Evolutionary conservation across 2,888 invertebrate genomes (phyloP), one percentile per base, ranked within the genome.

Genomic region (Caenorhabditis sulstoni): DNA sequence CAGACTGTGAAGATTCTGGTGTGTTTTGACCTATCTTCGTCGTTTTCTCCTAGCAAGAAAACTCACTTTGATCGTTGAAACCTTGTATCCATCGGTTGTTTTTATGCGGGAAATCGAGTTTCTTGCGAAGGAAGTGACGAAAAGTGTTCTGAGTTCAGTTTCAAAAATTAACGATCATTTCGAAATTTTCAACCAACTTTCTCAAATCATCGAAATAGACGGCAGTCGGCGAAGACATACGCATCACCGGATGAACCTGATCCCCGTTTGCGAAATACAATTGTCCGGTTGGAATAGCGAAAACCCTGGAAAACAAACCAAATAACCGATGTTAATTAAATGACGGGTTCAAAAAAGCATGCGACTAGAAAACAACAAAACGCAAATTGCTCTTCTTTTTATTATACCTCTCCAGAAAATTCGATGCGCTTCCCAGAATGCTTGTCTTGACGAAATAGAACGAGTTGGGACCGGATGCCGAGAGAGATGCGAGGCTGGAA

Each of bases 211-310:
- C 79, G n/a, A n/a, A n/a, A 29, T n/a, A 65, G 3, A 55, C 64
- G 3, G 75, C 79, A 22, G 79, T 75, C 2, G 79, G 79, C 3
- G 39, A 20, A 0, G 79, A 57, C 35, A 79, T 29, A 11, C 29
- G 52, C 9, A 35, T 29, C 0, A 79, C 22, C 8, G 55, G 53
- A 3, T 59, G 29, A 1, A 23, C 7, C 11, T 0, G 5, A 18
- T 52, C 64, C 23, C 52, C 57, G n/a, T 35, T 44, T 1, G 35
- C 45, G 16, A 64, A 74, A 29, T 23, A 23, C 45, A 68, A 7
- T 18, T 57, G 18, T 12, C 70, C 73, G 16, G 22, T 64, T 4
- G 73, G 53, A 23, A 79, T n/a, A 0, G 65, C 57, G 14, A 74
- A 7, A 1, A 73, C 23, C 52, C 79, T 79, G 47, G 11, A 66